Base-by-base conservation (phyloP, 2,797 vertebrate genomes). In the Neomorphus geoffroyi region DNA sequence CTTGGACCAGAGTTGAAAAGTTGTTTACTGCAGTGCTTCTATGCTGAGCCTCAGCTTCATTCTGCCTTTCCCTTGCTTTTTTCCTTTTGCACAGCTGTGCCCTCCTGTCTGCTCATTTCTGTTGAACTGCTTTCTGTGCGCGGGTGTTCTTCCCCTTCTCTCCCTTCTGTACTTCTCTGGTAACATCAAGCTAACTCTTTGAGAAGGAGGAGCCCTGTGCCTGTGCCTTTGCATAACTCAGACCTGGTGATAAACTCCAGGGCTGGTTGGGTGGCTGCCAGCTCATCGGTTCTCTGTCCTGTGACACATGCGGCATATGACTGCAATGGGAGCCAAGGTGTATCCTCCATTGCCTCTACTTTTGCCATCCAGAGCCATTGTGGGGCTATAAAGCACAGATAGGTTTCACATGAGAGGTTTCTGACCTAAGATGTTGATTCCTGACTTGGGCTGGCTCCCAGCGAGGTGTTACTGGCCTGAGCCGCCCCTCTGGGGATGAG, bases 301-400 rank as follows among this genome's bases (percentile, higher is more conserved):
- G 12, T 1, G 0, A 0, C 12, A 24, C 24, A 10, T 46, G 8
- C 2, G 0, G 48, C 15, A 6, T 4, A 0, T 17, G 45, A 8
- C 50, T 54, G 35, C 41, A 43, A 43, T 5, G 22, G 2, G 5
- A 88, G 54, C 19, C 3, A 12, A 7, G 5, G 57, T 48, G 39
- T 2, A 0, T 57, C 32, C n/a, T 77, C 18, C 7, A 3, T 19
- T 32, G n/a, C 57, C 41, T n/a, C 50, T 4, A 0, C 71, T 65
- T 65, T 19, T 43, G 35, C 48, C 6, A 12, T 28, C 39, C 1
- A 1, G 41, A 79, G 66, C 32, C 28, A 5, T n/a, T 69, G 23
- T 28, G 1, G 3, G 17, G 27, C 75, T 58, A 0, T 56, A 22
- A 60, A 46, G 46, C 1, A 1, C 27, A 19, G 32, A 45, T 37